A percentile compares a stretch with the other conserved stretches of the same genome.
These are phyloP conservation scores for Pristionchus fissidentatus DNA, from an alignment of 2,888 invertebrate genomes.

Conservation along the genomic window DNA sequence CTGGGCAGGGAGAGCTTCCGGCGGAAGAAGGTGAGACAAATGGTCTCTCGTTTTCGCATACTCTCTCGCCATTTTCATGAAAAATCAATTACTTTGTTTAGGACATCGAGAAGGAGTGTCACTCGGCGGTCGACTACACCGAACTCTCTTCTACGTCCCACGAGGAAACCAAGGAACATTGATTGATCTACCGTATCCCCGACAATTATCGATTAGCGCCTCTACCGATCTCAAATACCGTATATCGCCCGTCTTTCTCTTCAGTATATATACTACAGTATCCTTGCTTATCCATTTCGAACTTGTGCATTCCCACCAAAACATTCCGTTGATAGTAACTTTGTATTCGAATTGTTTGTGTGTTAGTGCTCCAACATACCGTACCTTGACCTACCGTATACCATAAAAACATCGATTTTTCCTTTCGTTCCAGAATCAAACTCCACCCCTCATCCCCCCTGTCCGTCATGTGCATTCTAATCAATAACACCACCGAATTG, in stretches of 20 bases:
- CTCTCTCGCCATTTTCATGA: neutral
- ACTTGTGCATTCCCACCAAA: too few species aligned
- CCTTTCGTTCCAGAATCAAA: too few species aligned
- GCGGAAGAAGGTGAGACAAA: conserved; percentile 47
- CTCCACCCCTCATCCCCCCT: too few species aligned
- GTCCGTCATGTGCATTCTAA: conserved; percentile 17
- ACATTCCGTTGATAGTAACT: too few species aligned
- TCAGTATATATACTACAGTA: too few species aligned
- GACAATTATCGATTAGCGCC: conserved; percentile 27
- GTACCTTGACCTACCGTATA: too few species aligned
- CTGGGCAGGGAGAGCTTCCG: conserved; percentile 53
- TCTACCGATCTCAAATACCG: conserved; percentile 18
- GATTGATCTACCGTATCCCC: conserved; percentile 34
- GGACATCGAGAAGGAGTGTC: conserved; percentile 55
- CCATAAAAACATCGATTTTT: too few species aligned
- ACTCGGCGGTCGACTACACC: conserved; percentile 58
- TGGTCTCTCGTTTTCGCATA: neutral
- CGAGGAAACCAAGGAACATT: neutral
- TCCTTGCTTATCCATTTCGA: too few species aligned
- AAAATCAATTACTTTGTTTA: neutral
- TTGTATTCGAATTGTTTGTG: too few species aligned
- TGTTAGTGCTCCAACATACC: too few species aligned
- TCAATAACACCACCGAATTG: neutral
- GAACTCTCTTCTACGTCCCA: conserved; percentile 56
- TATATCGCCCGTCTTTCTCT: neutral